A percentile compares a stretch with the other conserved stretches of the same genome.
Evolutionary conservation across 2,113 vertebrate genomes (phyloP).

Genomic region (Cygnus buccinator): DNA sequence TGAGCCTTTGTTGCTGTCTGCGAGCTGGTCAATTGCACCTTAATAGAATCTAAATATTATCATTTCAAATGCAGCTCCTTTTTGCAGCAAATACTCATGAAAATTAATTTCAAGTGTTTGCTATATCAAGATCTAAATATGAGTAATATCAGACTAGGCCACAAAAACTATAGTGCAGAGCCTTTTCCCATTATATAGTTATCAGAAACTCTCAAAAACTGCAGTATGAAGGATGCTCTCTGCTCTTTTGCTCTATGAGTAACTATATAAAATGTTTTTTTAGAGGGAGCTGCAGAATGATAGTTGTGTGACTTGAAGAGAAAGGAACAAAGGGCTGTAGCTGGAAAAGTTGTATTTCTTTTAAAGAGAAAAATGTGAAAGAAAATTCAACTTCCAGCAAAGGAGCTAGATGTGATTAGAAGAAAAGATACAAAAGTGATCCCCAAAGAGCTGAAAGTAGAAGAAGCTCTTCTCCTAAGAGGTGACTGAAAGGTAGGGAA

Average conservation of each 20-base stretch:
- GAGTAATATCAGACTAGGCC: not conserved
- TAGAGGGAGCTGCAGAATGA: not conserved
- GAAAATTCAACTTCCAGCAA: not conserved
- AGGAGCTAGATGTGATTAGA: conserved; percentile 3
- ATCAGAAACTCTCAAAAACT: not conserved
- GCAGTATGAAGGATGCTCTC: not conserved
- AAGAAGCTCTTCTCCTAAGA: not conserved
- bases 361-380: not conserved
- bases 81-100: not conserved
- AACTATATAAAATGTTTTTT: conserved; percentile 3
- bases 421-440: not conserved
- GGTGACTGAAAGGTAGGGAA: not conserved
- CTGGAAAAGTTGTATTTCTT: not conserved
- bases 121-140: not conserved
- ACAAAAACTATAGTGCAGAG: not conserved
- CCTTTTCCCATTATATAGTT: not conserved
- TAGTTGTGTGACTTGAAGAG: not conserved
- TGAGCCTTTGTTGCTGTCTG: not conserved
- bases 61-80: not conserved
- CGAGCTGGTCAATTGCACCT: not conserved
- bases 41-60: not conserved
- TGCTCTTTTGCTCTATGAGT: not conserved
- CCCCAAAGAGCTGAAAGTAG: not conserved
- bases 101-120: conserved; percentile 34
- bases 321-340: not conserved